These are phyloP conservation scores for Periphyllus acericola DNA, from an alignment of 2,888 invertebrate genomes.

Conservation along the genomic window DNA sequence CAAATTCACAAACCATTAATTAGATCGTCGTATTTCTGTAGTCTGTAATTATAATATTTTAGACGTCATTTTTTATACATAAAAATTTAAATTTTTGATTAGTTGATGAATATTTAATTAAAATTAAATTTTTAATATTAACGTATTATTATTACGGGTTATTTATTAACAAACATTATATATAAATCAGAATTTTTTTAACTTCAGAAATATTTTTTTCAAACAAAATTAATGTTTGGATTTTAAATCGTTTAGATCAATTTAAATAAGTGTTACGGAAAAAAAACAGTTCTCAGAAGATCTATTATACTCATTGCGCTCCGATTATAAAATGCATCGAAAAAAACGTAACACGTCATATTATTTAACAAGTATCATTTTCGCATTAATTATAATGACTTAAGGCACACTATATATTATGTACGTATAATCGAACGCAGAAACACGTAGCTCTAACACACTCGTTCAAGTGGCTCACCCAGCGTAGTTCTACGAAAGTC, in stretches of 20 bases:
- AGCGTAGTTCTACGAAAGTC: not conserved
- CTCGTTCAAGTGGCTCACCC: not conserved
- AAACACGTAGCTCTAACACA: not conserved
- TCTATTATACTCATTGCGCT: not conserved
- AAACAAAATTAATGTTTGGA: not conserved
- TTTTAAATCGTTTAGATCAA: not conserved
- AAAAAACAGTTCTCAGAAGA: not conserved
- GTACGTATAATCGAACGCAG: not conserved
- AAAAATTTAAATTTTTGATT: too few species aligned
- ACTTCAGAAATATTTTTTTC: not conserved
- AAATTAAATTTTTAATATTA: too few species aligned
- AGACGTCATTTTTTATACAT: too few species aligned
- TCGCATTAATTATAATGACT: constrained; percentile 21
- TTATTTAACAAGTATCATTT: not conserved
- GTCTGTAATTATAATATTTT: too few species aligned
- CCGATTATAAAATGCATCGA: constrained; percentile 1
- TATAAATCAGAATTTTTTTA: not conserved
- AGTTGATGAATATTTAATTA: too few species aligned
- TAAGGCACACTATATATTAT: not conserved
- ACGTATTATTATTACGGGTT: too few species aligned
- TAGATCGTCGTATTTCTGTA: too few species aligned
- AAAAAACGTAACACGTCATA: not conserved
- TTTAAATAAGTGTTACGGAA: not conserved
- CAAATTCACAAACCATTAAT: too few species aligned
- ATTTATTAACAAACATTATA: too few species aligned